phyloP scores from a whole-genome alignment of 2,113 vertebrate genomes.

The Phylloscopus trochilus region DNA sequence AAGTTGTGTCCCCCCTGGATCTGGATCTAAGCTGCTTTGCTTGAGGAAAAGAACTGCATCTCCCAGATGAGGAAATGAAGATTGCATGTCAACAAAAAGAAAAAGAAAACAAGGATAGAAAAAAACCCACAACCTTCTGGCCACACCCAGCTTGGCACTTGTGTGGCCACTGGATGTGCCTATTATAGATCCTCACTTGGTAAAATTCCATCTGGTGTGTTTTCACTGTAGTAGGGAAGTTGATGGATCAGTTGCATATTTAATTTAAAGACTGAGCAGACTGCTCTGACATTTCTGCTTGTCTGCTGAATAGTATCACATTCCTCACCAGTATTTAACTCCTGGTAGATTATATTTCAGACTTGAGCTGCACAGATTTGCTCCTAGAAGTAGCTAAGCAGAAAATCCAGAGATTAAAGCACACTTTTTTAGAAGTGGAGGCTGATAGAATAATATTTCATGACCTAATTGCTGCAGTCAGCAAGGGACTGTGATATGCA shows the following conservation, averaged over 20 bases:
- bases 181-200: not conserved
- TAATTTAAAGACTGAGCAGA: not conserved
- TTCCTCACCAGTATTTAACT: not conserved
- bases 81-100: not conserved
- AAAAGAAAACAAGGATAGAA: not conserved
- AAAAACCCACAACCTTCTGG: not conserved
- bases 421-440: not conserved
- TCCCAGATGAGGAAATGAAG: not conserved
- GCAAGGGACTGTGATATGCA: not conserved
- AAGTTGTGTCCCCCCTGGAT: not conserved
- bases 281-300: not conserved
- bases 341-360: not conserved
- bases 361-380: not conserved
- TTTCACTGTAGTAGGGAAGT: not conserved
- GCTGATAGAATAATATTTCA: not conserved
- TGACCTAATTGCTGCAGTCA: not conserved
- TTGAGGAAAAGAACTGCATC: not conserved
- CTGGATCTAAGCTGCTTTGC: not conserved
- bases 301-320: not conserved
- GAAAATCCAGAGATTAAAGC: constrained; percentile 7
- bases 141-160: not conserved
- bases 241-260: not conserved
- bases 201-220: not conserved
- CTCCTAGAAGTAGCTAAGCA: not conserved
- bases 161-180: not conserved